Evolutionary conservation across 2,888 invertebrate species (phyloP).

Genomic region (Campoletis raptor): DNA sequence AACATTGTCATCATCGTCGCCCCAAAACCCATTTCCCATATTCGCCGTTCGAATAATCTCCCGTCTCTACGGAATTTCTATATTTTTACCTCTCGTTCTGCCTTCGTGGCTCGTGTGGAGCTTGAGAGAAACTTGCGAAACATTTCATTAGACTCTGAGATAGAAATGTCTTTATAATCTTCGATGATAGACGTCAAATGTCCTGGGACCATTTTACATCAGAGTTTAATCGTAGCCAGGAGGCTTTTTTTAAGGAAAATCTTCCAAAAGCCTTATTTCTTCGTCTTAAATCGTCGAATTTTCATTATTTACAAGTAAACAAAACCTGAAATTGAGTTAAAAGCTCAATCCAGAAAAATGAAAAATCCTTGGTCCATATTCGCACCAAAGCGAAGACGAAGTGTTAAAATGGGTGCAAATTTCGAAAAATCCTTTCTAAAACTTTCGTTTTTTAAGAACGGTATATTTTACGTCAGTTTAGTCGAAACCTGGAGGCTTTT

Average conservation of each 20-base stretch:
- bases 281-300: too few species aligned
- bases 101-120: constrained; percentile 14
- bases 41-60: constrained; percentile 57
- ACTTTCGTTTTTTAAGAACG: too few species aligned
- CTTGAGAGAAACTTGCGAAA: constrained; percentile 39
- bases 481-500: background rate
- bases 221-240: background rate
- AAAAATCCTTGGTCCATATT: too few species aligned
- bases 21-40: constrained; percentile 52
- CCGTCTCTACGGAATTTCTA: constrained; percentile 26
- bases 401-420: too few species aligned
- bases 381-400: too few species aligned
- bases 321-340: too few species aligned
- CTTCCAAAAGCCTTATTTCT: too few species aligned
- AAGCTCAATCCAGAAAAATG: too few species aligned
- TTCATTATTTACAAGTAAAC: too few species aligned
- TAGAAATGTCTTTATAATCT: constrained; percentile 34
- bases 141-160: constrained; percentile 45
- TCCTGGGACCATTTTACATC: constrained; percentile 37
- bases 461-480: too few species aligned
- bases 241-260: too few species aligned
- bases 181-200: constrained; percentile 31
- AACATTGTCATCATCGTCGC: constrained; percentile 49
- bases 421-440: too few species aligned
- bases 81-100: constrained; percentile 36